A percentile compares a stretch with the other conserved stretches of the same genome.
Evolutionary conservation across 1,140 invertebrate genomes (phyloP).

Genomic region (Tigriopus japonicus): DNA sequence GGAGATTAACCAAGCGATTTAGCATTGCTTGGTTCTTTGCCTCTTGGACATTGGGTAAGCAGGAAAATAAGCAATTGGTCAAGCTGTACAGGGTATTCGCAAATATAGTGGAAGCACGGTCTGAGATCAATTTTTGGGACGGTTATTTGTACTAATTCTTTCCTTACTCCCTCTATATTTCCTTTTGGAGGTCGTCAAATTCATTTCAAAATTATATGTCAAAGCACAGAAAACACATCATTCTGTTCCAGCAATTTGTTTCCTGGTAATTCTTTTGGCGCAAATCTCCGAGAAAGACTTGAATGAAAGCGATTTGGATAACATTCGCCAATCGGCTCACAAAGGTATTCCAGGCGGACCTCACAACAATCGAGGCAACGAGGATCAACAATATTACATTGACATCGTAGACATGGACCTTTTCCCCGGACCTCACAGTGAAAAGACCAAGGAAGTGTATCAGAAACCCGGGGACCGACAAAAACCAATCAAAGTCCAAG

Average conservation of each 20-base stretch:
- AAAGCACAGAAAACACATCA: too few species aligned
- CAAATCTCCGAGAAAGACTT: constrained; percentile 3
- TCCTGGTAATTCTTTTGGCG: constrained; percentile 10
- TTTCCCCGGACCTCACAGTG: not conserved
- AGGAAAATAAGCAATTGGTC: too few species aligned
- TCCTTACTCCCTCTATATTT: too few species aligned
- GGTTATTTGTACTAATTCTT: too few species aligned
- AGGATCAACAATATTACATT: not conserved
- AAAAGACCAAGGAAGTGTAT: not conserved
- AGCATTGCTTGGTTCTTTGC: constrained; percentile 9
- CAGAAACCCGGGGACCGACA: too few species aligned
- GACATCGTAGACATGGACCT: constrained; percentile 1
- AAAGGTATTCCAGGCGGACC: not conserved
- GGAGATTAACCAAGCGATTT: constrained; percentile 4
- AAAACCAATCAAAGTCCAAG: too few species aligned
- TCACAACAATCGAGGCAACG: not conserved
- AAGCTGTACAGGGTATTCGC: too few species aligned
- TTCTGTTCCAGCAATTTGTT: constrained; percentile 8
- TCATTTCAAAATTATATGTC: too few species aligned
- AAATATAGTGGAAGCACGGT: too few species aligned
- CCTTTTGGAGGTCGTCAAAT: too few species aligned
- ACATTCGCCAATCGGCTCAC: too few species aligned
- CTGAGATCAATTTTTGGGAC: not conserved
- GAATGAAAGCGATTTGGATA: not conserved
- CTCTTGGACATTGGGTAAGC: constrained; percentile 4